phyloP scores from a whole-genome alignment of 2,888 invertebrate genomes.

The Gymnosoma rotundatum region DNA sequence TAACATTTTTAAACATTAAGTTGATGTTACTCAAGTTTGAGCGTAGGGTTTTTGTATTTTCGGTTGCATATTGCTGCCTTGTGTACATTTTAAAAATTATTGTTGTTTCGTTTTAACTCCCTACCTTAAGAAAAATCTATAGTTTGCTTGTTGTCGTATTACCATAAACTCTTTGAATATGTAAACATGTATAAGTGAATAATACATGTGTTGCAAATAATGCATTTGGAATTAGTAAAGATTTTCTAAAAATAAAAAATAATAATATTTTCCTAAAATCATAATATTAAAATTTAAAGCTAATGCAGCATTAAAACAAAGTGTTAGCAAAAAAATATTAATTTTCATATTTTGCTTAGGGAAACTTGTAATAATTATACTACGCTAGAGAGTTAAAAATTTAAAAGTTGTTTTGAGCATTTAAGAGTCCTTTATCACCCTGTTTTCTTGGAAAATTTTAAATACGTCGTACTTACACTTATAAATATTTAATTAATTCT shows the following conservation, averaged over 20 bases:
- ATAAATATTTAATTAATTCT: too few species aligned
- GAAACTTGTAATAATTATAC: too few species aligned
- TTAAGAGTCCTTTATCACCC: too few species aligned
- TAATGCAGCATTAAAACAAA: not conserved
- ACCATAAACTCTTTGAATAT: slow-evolving; percentile 24
- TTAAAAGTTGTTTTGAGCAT: too few species aligned
- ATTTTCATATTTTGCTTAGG: not conserved
- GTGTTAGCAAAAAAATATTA: not conserved
- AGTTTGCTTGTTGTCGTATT: slow-evolving; percentile 2
- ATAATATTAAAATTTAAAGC: slow-evolving; percentile 22
- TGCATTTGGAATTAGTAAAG: slow-evolving; percentile 52
- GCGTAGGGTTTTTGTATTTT: slow-evolving; percentile 2
- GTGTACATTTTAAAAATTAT: slow-evolving; percentile 4
- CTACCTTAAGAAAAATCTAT: slow-evolving; percentile 24
- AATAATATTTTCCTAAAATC: not conserved
- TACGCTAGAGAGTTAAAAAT: too few species aligned
- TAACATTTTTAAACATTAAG: slow-evolving; percentile 58
- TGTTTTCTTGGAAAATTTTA: too few species aligned
- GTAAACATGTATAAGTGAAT: not conserved
- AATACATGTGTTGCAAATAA: slow-evolving; percentile 57
- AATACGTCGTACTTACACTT: too few species aligned
- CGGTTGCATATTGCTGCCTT: slow-evolving; percentile 27
- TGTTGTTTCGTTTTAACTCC: slow-evolving; percentile 19
- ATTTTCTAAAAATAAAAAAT: slow-evolving; percentile 17
- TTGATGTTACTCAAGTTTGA: slow-evolving; percentile 20